phyloP scores from a whole-genome alignment of 2,888 invertebrate species.

The Lamellibrachia columna region DNA sequence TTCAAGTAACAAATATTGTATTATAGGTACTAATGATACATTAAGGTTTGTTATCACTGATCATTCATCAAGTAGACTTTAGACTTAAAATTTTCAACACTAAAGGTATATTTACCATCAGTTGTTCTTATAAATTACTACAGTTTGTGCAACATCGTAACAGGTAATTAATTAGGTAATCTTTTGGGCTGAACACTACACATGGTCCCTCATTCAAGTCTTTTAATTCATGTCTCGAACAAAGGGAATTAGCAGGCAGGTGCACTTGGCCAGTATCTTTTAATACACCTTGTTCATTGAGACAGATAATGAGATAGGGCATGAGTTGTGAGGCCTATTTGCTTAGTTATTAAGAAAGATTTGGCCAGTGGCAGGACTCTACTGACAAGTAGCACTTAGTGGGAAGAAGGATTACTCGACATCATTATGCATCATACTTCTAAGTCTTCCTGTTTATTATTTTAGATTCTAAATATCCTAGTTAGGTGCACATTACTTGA shows the following conservation, averaged over 20 bases:
- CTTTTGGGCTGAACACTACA: not conserved
- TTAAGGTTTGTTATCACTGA: not conserved
- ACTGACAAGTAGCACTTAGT: not conserved
- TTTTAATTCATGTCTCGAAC: not conserved
- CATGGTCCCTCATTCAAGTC: not conserved
- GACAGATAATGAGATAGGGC: not conserved
- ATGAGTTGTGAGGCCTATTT: not conserved
- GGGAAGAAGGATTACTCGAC: not conserved
- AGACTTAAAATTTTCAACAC: not conserved
- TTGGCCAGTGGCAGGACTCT: not conserved
- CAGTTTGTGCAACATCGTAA: not conserved
- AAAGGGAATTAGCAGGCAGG: not conserved
- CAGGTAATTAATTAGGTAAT: not conserved
- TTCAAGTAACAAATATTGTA: no score
- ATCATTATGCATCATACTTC: not conserved
- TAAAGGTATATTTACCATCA: no score
- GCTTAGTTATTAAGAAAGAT: not conserved
- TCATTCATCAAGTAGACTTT: not conserved
- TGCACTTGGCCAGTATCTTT: not conserved
- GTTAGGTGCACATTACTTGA: not conserved
- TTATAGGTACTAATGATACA: not conserved
- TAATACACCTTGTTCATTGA: not conserved
- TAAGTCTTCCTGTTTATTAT: not conserved
- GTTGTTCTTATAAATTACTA: no score
- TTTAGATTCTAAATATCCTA: not conserved